Evolutionary conservation across 2,113 vertebrate genomes (phyloP).

Genomic region (Abramis brama): DNA sequence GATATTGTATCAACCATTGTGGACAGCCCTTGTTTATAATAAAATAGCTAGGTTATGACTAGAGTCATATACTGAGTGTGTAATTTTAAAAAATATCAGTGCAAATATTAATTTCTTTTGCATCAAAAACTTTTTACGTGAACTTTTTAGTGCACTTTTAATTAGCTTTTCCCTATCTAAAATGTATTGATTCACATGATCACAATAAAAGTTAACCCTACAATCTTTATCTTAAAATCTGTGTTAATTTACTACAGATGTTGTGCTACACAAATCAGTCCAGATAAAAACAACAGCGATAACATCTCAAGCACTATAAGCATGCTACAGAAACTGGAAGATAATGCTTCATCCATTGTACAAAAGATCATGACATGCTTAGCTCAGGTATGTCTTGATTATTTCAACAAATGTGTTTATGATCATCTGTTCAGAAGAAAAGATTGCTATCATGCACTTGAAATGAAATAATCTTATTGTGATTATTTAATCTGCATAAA

Average conservation of each 20-base stretch:
- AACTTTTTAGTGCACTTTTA: too few species aligned
- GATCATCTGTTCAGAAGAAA: neutral
- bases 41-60: too few species aligned
- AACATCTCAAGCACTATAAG: neutral
- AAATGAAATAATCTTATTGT: neutral
- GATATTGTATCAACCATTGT: too few species aligned
- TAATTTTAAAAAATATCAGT: too few species aligned
- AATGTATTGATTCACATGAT: too few species aligned
- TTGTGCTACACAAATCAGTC: conserved; percentile 29
- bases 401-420: neutral
- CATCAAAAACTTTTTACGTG: too few species aligned
- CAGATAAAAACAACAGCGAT: neutral
- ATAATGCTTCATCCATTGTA: conserved; percentile 29
- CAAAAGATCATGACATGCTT: neutral
- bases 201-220: too few species aligned
- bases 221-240: neutral
- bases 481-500: too few species aligned
- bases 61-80: too few species aligned
- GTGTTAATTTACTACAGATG: conserved; percentile 51
- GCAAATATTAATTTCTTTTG: too few species aligned
- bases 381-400: conserved; percentile 51
- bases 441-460: neutral
- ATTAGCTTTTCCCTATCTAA: too few species aligned
- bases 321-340: conserved; percentile 52
- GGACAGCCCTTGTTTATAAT: too few species aligned